A percentile compares a stretch with the other conserved stretches of the same genome.
These are phyloP conservation scores for Pasiphila rectangulata DNA, from an alignment of 2,888 invertebrate species.

Conservation along the genomic window DNA sequence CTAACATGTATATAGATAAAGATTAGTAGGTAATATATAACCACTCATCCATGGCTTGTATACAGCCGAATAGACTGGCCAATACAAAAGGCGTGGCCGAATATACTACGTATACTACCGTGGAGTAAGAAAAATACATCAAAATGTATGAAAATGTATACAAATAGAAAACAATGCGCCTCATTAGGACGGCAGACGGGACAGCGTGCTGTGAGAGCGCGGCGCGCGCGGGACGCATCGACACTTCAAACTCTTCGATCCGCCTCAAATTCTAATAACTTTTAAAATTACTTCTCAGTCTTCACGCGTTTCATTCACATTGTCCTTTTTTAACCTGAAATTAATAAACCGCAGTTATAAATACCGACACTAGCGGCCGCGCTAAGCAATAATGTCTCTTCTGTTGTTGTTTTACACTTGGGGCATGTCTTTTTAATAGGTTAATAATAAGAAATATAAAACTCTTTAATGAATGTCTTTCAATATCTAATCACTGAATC, in stretches of 20 bases:
- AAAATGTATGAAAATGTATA: background rate
- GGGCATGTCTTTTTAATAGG: too few relatives aligned
- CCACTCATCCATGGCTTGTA: constrained; percentile 6
- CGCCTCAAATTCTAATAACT: constrained; percentile 1
- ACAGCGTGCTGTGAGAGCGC: background rate
- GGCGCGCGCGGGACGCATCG: too few relatives aligned
- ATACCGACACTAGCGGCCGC: background rate
- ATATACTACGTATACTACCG: too few relatives aligned
- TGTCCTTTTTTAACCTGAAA: constrained; percentile 70
- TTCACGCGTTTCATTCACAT: constrained; percentile 51
- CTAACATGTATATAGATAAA: too few relatives aligned
- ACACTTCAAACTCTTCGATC: constrained; percentile 2
- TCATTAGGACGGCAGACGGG: constrained; percentile 2
- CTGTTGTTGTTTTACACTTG: too few relatives aligned
- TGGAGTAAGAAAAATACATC: constrained; percentile 6
- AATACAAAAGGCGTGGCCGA: background rate
- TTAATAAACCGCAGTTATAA: constrained; percentile 59
- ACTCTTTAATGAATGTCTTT: too few relatives aligned
- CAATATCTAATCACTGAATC: too few relatives aligned
- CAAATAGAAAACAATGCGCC: background rate
- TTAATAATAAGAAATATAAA: too few relatives aligned
- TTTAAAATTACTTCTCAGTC: constrained; percentile 45
- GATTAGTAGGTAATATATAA: too few relatives aligned
- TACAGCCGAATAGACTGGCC: constrained; percentile 7
- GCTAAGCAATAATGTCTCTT: too few relatives aligned